Evolutionary conservation across 2,888 invertebrate species (phyloP), one percentile per base, ranked within the genome.

Genomic region (Tromatobia lineatoria): DNA sequence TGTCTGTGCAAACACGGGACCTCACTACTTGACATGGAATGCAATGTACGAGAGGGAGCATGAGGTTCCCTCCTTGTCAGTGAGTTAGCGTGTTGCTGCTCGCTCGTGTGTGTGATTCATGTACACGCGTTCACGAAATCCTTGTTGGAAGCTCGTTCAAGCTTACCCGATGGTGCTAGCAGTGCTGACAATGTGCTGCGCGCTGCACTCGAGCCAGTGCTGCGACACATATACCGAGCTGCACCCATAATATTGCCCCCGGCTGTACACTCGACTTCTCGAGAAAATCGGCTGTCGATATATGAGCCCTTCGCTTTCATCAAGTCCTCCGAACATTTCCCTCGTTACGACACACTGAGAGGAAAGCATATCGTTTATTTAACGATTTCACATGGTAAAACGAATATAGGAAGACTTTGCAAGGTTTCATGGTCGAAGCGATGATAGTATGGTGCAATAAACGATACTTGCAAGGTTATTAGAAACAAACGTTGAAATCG

Each of bases 1-100:
- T 59, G 80, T 80, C 80, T 80, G 76, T 80, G 80, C 76, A 83
- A 80, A 83, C 83, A 83, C 71, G 83, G 52, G 71, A 76, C 76
- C 70, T 76, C 64, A 80, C 80, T 67, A 80, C 83, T 80, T 80
- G 83, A 83, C 83, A 80, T 66, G 70, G 71, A 75, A 75, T 67
- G 59, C 64, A 76, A 66, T 71, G 76, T 75, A 83, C 82, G 70
- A 66, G 52, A 47, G 64, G 54, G 25, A 47, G 25, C 61, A 20
- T 25, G 47, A 25, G 13, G 23, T 20, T 45, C 59, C 11, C 18
- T 64, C 61, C 13, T 34, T 52, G 42, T 77, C 57, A 54, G 79
- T 59, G 76, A 25, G 54, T 70, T 50, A 47, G 57, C 70, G 54
- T 20, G 74, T 79, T 45, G 69, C 76, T 54, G 45, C 71, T 73